Conservation (phyloP, 2,888 invertebrate genomes). For the Limenitis camilla region DNA sequence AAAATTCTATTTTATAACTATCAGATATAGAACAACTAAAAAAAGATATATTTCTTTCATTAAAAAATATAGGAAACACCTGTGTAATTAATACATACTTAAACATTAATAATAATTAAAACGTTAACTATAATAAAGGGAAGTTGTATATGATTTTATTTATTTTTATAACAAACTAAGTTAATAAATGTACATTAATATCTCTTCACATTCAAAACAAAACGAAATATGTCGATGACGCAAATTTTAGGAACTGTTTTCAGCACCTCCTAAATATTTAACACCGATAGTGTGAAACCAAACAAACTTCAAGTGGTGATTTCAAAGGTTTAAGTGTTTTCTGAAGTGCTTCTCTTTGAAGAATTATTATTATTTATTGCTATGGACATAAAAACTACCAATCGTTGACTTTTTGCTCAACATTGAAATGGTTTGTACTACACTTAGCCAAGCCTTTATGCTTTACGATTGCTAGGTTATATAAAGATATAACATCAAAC, state of each 20-base stretch:
- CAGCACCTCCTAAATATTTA: not conserved
- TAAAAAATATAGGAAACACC: not conserved
- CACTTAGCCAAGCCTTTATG: too few species aligned
- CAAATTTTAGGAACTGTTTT: not conserved
- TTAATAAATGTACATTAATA: too few species aligned
- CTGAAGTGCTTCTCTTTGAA: slow-evolving; percentile 1
- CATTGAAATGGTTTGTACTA: too few species aligned
- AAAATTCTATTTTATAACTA: slow-evolving; percentile 44
- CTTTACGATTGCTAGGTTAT: too few species aligned
- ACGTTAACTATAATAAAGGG: not conserved
- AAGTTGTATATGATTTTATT: not conserved
- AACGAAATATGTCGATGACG: not conserved
- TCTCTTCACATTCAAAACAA: too few species aligned
- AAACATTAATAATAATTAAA: not conserved
- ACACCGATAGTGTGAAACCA: slow-evolving; percentile 2
- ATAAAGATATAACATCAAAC: too few species aligned
- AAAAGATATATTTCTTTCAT: slow-evolving; percentile 2
- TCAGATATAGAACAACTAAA: slow-evolving; percentile 31
- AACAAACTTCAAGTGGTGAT: slow-evolving; percentile 2
- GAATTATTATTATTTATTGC: not conserved
- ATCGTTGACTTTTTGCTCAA: too few species aligned
- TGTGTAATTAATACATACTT: not conserved
- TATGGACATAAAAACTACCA: not conserved
- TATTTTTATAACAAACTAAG: too few species aligned
- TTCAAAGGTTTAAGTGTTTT: not conserved